phyloP scores from a whole-genome alignment of 2,797 vertebrate genomes.

The Melanotaenia nigrans region DNA sequence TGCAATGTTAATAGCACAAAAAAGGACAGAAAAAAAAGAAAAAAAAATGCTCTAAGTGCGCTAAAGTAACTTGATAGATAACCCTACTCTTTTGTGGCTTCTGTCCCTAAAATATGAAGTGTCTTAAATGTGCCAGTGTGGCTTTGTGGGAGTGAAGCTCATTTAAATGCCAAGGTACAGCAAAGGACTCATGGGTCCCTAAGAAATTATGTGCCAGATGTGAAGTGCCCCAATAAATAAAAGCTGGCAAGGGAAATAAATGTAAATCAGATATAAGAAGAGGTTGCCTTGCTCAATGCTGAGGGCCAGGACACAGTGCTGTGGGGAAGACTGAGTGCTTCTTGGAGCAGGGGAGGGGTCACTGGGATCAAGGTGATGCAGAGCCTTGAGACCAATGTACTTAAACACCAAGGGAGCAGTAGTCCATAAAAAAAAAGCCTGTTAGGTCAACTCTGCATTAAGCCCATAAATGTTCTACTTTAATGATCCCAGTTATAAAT shows the following conservation, averaged over 20 bases:
- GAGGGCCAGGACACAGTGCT: constrained; percentile 69
- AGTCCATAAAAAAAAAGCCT: constrained; percentile 80
- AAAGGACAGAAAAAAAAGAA: not conserved
- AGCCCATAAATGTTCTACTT: constrained; percentile 74
- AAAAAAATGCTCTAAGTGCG: constrained; percentile 22
- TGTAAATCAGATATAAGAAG: constrained; percentile 84
- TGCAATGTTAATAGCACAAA: constrained; percentile 40
- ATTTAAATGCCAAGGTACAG: constrained; percentile 81
- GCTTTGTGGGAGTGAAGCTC: constrained; percentile 67
- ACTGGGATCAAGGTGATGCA: constrained; percentile 83
- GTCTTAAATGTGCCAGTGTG: constrained; percentile 63
- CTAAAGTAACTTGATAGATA: constrained; percentile 59
- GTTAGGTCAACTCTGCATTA: constrained; percentile 70
- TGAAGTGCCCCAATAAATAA: constrained; percentile 87
- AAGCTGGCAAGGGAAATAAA: constrained; percentile 81
- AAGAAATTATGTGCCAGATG: constrained; percentile 84
- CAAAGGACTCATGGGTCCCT: constrained; percentile 79
- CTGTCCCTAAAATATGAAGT: constrained; percentile 70
- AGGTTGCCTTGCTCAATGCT: constrained; percentile 74
- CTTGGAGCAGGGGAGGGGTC: constrained; percentile 72
- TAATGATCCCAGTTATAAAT: constrained; percentile 78
- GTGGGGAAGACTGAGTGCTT: constrained; percentile 75
- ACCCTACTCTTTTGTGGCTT: constrained; percentile 55
- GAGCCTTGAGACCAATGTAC: constrained; percentile 79
- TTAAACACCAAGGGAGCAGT: constrained; percentile 78